Evolutionary conservation across 2,888 invertebrate genomes (phyloP).

Genomic region (Dryomyza anilis): DNA sequence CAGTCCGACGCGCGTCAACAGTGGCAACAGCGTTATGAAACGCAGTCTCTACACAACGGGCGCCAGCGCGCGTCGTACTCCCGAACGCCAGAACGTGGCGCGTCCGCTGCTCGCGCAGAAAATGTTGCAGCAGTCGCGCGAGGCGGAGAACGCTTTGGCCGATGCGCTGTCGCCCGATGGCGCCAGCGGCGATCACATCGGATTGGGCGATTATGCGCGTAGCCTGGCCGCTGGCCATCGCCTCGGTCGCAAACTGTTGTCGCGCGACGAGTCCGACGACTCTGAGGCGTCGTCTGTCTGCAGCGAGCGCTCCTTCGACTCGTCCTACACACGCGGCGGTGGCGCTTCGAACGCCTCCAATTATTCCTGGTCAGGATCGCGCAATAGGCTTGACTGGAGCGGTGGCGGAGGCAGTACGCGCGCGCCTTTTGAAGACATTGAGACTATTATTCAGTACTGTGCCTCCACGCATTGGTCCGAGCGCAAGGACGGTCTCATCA

Average conservation of each 20-base stretch:
- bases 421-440: constrained; percentile 74
- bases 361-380: constrained; percentile 83
- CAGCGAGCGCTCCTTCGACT: constrained; percentile 87
- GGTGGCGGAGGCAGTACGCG: constrained; percentile 67
- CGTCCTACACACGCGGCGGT: constrained; percentile 71
- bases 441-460: constrained; percentile 84
- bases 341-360: constrained; percentile 87
- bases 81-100: constrained; percentile 65
- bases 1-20: constrained; percentile 69
- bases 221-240: constrained; percentile 63
- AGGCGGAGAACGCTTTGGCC: constrained; percentile 83
- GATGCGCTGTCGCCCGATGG: constrained; percentile 65
- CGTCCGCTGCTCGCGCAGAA: constrained; percentile 76
- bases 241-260: constrained; percentile 63
- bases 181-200: constrained; percentile 32
- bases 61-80: constrained; percentile 53
- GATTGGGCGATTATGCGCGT: constrained; percentile 45
- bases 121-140: constrained; percentile 83
- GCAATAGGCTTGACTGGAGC: constrained; percentile 73
- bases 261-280: constrained; percentile 81
- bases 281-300: constrained; percentile 96
- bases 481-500: constrained; percentile 89
- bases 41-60: constrained; percentile 53
- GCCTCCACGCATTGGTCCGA: constrained; percentile 93
- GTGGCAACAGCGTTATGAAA: constrained; percentile 61